Percentiles rank a stretch among this genome's conserved stretches.
Evolutionary conservation across 2,888 invertebrate species (phyloP).

Genomic region (Eilema sororculum): DNA sequence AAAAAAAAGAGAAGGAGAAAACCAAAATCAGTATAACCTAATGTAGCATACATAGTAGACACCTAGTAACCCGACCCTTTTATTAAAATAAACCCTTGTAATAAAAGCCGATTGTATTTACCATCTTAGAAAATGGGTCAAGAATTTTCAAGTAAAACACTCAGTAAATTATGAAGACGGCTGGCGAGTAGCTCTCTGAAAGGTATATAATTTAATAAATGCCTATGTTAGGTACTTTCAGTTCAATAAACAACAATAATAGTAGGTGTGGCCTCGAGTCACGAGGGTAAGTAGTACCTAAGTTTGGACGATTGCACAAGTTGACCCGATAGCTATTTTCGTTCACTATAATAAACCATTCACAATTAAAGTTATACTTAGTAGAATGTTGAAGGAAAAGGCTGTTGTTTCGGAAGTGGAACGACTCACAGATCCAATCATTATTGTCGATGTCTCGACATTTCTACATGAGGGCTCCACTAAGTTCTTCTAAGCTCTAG

Average conservation of each 20-base stretch:
- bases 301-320: neutral
- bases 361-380: neutral
- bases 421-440: too few species aligned
- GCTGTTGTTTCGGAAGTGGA: too few species aligned
- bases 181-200: neutral
- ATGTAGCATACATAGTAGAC: too few species aligned
- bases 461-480: too few species aligned
- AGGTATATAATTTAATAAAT: conserved; percentile 3
- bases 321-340: neutral
- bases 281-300: neutral
- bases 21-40: neutral
- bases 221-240: neutral
- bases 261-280: neutral
- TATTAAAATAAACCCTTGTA: neutral
- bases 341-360: neutral
- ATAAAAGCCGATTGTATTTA: neutral
- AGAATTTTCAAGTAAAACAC: conserved; percentile 3
- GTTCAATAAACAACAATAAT: neutral
- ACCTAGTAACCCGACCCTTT: too few species aligned
- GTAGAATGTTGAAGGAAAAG: neutral
- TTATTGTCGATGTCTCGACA: too few species aligned
- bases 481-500: too few species aligned
- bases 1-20: too few species aligned
- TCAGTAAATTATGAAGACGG: neutral
- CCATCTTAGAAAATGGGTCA: neutral